Evolutionary conservation across 2,888 invertebrate species (phyloP), one percentile per base, ranked within the genome.

Genomic region (Parnassius mnemosyne): DNA sequence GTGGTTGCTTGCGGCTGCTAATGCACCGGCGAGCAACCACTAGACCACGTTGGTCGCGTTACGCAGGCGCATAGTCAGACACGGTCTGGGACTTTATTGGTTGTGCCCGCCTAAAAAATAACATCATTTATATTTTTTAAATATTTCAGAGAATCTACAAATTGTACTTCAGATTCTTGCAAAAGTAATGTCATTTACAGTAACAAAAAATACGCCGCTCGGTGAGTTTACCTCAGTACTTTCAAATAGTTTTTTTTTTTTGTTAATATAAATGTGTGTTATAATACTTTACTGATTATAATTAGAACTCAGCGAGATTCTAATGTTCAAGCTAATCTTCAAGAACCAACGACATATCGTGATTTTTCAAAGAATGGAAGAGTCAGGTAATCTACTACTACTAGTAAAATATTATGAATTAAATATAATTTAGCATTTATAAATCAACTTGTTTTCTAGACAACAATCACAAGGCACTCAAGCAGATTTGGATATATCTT

Each of bases 401-500:
- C 11, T 53, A 1, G 50, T 9, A 34, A 49, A 42, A 57, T 57
- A 59, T 43, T 25, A 3, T n/a, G 0, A 20, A 44, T 64, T 34
- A 49, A 20, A 47, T 52, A 50, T 10, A 11, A 34, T 46, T 16
- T 47, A 20, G 11, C 10, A 20, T 9, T 59, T 43, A 57, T 34
- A 41, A 12, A n/a, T 11, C n/a, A 34, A 43, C 55, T 57, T 65
- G 3, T 58, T 16, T 76, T 77, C 58, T 68, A 80, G 81, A 53
- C 71, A 66, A 61, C 76, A 76, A 71, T 77, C 84, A 3, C 84
- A 85, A 71, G 80, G 74, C 12, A 84, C 84, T 11, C 87, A 87
- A 76, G 85, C 81, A 0, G 79, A 87, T 70, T 76, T 83, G 42
- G 76, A 75, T 57, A 58, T 71, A 3, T 56, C 69, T 57, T 57